A percentile compares a stretch with the other conserved stretches of the same genome.
phyloP scores from a whole-genome alignment of 2,113 vertebrate species.

The Chauna torquata region DNA sequence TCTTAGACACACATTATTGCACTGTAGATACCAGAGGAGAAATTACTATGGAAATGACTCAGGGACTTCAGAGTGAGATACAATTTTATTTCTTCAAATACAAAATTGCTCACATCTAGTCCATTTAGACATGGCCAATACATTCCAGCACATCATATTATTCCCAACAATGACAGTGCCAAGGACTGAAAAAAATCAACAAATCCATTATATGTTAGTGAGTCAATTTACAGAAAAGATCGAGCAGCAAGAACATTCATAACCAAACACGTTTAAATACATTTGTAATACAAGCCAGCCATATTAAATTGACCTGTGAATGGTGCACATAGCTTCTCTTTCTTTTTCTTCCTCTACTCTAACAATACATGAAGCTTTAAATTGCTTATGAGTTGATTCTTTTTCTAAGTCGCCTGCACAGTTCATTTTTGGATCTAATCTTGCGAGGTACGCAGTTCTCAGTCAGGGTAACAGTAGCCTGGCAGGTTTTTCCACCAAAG shows the following conservation, averaged over 20 bases:
- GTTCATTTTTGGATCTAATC: not conserved
- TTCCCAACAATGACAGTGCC: not conserved
- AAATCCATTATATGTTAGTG: constrained; percentile 34
- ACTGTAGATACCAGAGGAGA: not conserved
- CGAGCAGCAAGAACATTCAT: constrained; percentile 25
- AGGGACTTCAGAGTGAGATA: not conserved
- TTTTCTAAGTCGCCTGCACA: not conserved
- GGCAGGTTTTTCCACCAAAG: not conserved
- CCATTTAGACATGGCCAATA: constrained; percentile 36
- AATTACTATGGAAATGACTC: not conserved
- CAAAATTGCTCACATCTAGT: constrained; percentile 57
- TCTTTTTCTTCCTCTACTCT: not conserved
- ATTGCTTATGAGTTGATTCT: not conserved
- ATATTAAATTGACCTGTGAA: not conserved
- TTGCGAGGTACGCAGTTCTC: not conserved
- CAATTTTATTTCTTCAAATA: constrained; percentile 64
- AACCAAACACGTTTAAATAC: constrained; percentile 34
- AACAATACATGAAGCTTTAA: not conserved
- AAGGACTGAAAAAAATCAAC: constrained; percentile 32
- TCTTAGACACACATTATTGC: not conserved
- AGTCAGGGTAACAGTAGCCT: not conserved
- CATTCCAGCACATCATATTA: constrained; percentile 12
- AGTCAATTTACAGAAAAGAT: constrained; percentile 44
- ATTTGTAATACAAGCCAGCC: not conserved
- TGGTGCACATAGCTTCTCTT: not conserved